A percentile compares a stretch with the other conserved stretches of the same genome.
phyloP scores from a whole-genome alignment of 2,113 vertebrate species.

The Myotis lucifugus region DNA sequence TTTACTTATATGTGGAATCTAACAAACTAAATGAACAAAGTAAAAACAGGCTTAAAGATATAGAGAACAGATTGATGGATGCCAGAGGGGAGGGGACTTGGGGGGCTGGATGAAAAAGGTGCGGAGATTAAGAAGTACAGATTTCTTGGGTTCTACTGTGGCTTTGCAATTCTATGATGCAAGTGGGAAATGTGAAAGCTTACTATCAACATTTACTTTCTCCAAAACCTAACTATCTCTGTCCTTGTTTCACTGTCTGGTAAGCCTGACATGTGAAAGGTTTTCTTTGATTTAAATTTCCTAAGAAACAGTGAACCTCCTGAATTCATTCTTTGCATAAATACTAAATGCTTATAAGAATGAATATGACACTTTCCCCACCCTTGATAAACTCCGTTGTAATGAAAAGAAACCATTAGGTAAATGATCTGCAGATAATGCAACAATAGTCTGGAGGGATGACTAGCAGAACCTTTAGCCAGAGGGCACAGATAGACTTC shows the following conservation, averaged over 20 bases:
- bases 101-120: not conserved
- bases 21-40: not conserved
- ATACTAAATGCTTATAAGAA: not conserved
- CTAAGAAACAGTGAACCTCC: not conserved
- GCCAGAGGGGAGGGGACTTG: not conserved
- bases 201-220: not conserved
- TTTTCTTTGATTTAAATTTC: slow-evolving; percentile 15
- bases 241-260: not conserved
- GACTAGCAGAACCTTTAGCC: not conserved
- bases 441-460: not conserved
- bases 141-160: not conserved
- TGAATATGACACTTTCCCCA: not conserved
- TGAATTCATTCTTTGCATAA: not conserved
- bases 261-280: not conserved
- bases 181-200: not conserved
- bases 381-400: not conserved
- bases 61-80: not conserved
- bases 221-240: not conserved
- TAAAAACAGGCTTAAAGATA: not conserved
- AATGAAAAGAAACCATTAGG: not conserved
- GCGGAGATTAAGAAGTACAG: not conserved
- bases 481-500: not conserved
- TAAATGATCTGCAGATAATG: not conserved
- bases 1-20: not conserved
- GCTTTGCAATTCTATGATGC: not conserved